Evolutionary conservation across 2,888 invertebrate genomes (phyloP).

Genomic region (Caenorhabditis sp.): DNA sequence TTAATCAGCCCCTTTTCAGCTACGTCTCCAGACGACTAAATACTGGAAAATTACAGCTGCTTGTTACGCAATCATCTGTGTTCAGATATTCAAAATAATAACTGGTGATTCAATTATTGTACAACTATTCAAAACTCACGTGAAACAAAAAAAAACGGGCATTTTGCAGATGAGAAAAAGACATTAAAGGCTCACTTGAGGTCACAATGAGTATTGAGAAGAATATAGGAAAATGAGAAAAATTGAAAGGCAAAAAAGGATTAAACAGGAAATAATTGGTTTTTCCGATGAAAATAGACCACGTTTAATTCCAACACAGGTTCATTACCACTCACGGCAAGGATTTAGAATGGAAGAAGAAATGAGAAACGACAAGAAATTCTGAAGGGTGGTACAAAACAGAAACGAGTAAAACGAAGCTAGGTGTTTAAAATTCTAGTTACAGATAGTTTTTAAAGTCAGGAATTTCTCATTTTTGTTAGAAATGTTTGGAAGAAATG

Average conservation of each 20-base stretch:
- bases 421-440: too few relatives aligned
- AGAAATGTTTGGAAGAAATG: not conserved
- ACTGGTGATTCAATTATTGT: too few relatives aligned
- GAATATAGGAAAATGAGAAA: conserved; percentile 37
- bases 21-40: conserved; percentile 6
- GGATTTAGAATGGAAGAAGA: conserved; percentile 7
- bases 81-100: not conserved
- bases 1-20: too few relatives aligned
- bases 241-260: conserved; percentile 22
- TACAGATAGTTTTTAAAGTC: too few relatives aligned
- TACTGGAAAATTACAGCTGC: not conserved
- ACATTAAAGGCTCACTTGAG: conserved; percentile 35
- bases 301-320: conserved; percentile 12
- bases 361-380: not conserved
- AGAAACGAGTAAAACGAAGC: too few relatives aligned
- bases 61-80: not conserved
- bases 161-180: too few relatives aligned
- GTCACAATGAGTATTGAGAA: conserved; percentile 28
- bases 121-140: too few relatives aligned
- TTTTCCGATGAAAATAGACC: conserved; percentile 47
- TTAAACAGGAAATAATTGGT: conserved; percentile 52
- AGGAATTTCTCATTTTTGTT: not conserved
- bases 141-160: not conserved
- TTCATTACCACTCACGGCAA: conserved; percentile 30
- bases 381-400: conserved; percentile 22